Base-by-base conservation (phyloP, 2,888 invertebrate species). In the Hydroisotoma schaefferi region DNA sequence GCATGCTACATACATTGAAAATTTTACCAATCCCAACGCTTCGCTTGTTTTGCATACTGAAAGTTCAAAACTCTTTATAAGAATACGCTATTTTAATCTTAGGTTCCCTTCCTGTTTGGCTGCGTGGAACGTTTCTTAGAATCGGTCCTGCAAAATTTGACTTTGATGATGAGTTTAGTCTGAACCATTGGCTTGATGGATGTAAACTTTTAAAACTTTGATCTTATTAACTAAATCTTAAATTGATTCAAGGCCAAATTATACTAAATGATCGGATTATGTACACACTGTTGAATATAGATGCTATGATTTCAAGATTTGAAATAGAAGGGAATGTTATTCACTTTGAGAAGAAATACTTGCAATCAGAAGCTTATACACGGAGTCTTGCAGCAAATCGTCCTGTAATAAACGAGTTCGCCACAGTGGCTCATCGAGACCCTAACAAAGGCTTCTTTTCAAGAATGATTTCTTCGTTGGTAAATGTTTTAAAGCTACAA, bases 141-240 rank as follows among this genome's bases (percentile, higher is more conserved):
- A 75, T 79, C 59, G 82, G 82, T 2, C 80, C 81, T 0, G 81
- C 79, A 44, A 76, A 79, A 63, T 81, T 78, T 74, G 77, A 80
- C 33, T 62, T 67, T 46, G 60, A 60, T 27, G 15, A 46, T n/a
- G 29, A 5, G n/a, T 76, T 76, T 58, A 74, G 76, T n/a, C 73
- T 78, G 56, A 78, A 78, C 28, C 80, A 81, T 65, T 76, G 78
- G 74, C 78, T 80, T 61, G 81, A 81, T 72, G 80, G 80, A 0
- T 52, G 51, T 75, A 77, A 57, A 38, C 22, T 46, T 49, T 29
- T 25, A 20, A 3, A 20, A 40, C n/a, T 40, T 40, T 40, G 40
- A 33, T 22, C 18, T 51, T 27, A 40, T 27, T 15, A 44, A 28
- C 43, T 3, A 40, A 5, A 8, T 15, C 20, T 55, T 47, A 48